phyloP scores from a whole-genome alignment of 2,888 invertebrate species.

The Chloroclystis v-ata region DNA sequence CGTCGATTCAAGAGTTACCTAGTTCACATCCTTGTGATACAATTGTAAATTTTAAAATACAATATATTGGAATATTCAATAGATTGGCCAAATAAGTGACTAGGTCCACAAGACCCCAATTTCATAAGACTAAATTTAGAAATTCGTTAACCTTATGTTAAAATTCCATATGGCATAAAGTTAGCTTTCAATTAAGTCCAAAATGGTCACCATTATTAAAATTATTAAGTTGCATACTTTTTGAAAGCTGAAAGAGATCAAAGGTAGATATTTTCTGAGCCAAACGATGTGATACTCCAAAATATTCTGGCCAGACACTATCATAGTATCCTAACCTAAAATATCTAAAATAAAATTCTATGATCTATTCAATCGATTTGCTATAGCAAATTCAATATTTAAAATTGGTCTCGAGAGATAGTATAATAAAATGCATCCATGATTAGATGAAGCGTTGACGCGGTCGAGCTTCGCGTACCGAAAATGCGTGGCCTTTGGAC shows the following conservation, averaged over 20 bases:
- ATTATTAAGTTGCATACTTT: constrained; percentile 76
- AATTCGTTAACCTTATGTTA: constrained; percentile 78
- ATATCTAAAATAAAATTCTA: constrained; percentile 76
- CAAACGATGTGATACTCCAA: constrained; percentile 78
- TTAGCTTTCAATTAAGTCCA: constrained; percentile 77
- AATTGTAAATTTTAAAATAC: constrained; percentile 71
- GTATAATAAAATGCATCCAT: constrained; percentile 67
- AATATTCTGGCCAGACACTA: constrained; percentile 78
- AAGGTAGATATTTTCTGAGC: constrained; percentile 76
- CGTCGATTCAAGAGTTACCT: constrained; percentile 63
- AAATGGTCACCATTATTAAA: constrained; percentile 68
- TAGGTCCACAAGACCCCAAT: constrained; percentile 73
- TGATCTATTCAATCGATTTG: constrained; percentile 71
- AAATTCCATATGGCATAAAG: constrained; percentile 78
- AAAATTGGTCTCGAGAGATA: constrained; percentile 76
- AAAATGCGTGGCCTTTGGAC: constrained; percentile 9
- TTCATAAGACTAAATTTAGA: constrained; percentile 77
- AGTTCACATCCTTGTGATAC: constrained; percentile 64
- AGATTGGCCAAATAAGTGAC: constrained; percentile 78
- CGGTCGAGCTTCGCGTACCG: constrained; percentile 27
- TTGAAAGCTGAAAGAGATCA: constrained; percentile 78
- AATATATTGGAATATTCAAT: constrained; percentile 77
- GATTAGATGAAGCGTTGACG: constrained; percentile 61
- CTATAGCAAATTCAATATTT: constrained; percentile 71
- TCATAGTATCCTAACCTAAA: constrained; percentile 77